Conservation (phyloP, 1,140 invertebrate species). For the Diorhabda sublineata region DNA sequence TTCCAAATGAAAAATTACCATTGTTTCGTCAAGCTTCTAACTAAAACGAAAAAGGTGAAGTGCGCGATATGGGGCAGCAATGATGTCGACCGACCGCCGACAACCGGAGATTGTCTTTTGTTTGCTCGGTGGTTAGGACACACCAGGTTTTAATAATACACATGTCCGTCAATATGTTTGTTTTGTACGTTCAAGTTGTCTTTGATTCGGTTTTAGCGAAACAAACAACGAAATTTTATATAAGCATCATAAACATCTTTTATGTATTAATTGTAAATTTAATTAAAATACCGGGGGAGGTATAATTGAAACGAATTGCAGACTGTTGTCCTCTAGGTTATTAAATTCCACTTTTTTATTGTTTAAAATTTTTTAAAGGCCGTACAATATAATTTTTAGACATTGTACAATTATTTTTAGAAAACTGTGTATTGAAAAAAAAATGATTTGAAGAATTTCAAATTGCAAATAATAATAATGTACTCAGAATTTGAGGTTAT, state of each 20-base stretch:
- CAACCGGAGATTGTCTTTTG: constrained; percentile 36
- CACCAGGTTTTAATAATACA: constrained; percentile 30
- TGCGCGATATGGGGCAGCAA: constrained; percentile 16
- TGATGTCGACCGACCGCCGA: constrained; percentile 17
- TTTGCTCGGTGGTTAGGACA: constrained; percentile 28
- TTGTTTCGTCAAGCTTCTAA: background rate
- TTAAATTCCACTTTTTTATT: too few species aligned
- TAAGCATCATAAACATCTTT: background rate
- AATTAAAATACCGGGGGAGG: background rate
- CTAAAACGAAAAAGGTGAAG: constrained; percentile 9
- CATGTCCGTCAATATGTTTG: constrained; percentile 29
- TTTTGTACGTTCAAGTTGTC: constrained; percentile 25
- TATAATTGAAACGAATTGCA: too few species aligned
- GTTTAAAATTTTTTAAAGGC: too few species aligned
- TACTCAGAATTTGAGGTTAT: too few species aligned
- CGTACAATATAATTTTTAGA: too few species aligned
- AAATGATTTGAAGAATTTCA: too few species aligned
- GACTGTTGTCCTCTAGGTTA: too few species aligned
- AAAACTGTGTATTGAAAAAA: too few species aligned
- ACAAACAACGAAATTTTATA: constrained; percentile 8
- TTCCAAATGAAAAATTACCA: background rate
- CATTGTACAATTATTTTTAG: too few species aligned
- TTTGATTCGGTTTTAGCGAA: constrained; percentile 10
- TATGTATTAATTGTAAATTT: background rate
- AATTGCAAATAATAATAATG: too few species aligned